These are phyloP conservation scores for Cichlasoma orientale DNA, from an alignment of 2,797 vertebrate genomes.

Conservation along the genomic window DNA sequence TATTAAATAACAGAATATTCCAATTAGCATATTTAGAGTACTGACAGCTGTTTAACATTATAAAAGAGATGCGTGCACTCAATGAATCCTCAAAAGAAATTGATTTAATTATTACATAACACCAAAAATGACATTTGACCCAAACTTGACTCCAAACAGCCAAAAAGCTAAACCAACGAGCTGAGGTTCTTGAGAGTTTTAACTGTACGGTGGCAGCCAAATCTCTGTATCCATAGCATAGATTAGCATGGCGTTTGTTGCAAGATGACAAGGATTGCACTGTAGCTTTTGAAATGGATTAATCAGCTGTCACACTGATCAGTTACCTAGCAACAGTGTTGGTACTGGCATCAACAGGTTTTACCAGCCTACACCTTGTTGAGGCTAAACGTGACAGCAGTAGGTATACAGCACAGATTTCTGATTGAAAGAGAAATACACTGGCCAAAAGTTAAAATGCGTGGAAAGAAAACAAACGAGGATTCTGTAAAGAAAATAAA, in stretches of 20 bases:
- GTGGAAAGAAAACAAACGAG: neutral
- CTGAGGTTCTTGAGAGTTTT: neutral
- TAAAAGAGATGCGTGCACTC: neutral
- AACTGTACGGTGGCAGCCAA: neutral
- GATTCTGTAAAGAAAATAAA: neutral
- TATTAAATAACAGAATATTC: neutral
- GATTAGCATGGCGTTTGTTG: neutral
- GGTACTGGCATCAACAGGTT: slow-evolving; percentile 45
- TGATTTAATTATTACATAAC: neutral
- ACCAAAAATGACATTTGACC: neutral
- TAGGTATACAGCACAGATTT: neutral
- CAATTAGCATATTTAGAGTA: neutral
- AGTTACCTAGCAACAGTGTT: slow-evolving; percentile 73
- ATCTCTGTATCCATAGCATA: neutral
- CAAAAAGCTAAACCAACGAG: neutral
- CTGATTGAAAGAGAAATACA: neutral
- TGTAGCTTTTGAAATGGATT: slow-evolving; percentile 12
- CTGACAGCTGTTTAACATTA: neutral
- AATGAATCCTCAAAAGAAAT: neutral
- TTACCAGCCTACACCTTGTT: neutral
- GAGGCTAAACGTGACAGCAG: neutral
- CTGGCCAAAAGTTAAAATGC: neutral
- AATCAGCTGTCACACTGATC: slow-evolving; percentile 29
- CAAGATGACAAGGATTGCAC: neutral
- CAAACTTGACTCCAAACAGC: neutral